phyloP scores from a whole-genome alignment of 2,888 invertebrate species.

The Leucoma salicis region DNA sequence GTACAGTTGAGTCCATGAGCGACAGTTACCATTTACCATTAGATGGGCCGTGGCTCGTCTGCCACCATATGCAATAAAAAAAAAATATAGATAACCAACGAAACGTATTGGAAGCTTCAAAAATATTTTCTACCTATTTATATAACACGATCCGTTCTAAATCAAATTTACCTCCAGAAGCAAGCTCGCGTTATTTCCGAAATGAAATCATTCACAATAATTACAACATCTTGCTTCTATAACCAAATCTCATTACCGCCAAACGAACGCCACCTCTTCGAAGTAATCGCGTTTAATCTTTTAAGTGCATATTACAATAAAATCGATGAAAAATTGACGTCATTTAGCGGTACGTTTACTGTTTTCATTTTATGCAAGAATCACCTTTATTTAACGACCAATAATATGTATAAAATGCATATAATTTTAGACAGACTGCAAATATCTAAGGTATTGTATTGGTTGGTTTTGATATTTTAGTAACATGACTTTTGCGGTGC shows the following conservation, averaged over 20 bases:
- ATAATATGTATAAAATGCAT: not conserved
- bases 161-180: too few relatives aligned
- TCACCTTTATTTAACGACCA: constrained; percentile 6
- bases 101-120: too few relatives aligned
- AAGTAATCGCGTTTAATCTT: constrained; percentile 26
- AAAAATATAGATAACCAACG: too few relatives aligned
- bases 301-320: constrained; percentile 33
- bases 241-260: not conserved
- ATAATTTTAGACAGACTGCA: not conserved
- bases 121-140: too few relatives aligned
- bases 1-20: too few relatives aligned
- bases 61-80: too few relatives aligned
- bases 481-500: too few relatives aligned
- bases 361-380: constrained; percentile 24
- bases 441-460: too few relatives aligned
- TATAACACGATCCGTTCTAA: too few relatives aligned
- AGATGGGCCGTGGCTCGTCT: too few relatives aligned
- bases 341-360: constrained; percentile 23
- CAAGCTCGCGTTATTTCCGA: not conserved
- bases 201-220: not conserved
- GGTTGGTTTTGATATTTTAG: too few relatives aligned
- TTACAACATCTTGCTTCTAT: not conserved
- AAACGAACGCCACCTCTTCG: constrained; percentile 18
- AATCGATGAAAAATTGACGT: constrained; percentile 33
- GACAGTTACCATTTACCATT: too few relatives aligned